Conservation (phyloP, 2,888 invertebrate genomes). For the Megaustenia siamemsis region DNA sequence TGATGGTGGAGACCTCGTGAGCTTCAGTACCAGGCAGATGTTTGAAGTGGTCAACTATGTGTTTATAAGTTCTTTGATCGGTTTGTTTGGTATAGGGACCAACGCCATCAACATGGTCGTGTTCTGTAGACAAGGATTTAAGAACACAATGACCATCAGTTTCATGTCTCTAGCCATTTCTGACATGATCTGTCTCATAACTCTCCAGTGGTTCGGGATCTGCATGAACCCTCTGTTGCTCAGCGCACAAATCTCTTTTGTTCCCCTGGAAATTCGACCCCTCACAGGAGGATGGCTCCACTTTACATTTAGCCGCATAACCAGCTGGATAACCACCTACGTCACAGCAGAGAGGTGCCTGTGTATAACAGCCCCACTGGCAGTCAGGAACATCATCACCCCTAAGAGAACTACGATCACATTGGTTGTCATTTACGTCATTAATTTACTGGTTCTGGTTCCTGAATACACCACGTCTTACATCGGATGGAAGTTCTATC, state of each 20-base stretch:
- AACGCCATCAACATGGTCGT: conserved; percentile 29
- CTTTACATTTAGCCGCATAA: neutral
- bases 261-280: neutral
- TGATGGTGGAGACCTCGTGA: neutral
- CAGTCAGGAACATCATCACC: conserved; percentile 23
- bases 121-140: conserved; percentile 30
- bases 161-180: conserved; percentile 27
- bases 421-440: neutral
- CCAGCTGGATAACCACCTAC: conserved; percentile 31
- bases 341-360: conserved; percentile 38
- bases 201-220: conserved; percentile 11
- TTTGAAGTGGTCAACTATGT: conserved; percentile 26
- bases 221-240: conserved; percentile 19
- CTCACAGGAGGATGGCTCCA: conserved; percentile 28
- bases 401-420: neutral
- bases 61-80: neutral
- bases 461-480: neutral
- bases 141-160: conserved; percentile 2
- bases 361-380: conserved; percentile 25
- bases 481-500: conserved; percentile 5
- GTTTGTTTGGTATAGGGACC: conserved; percentile 7
- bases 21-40: neutral
- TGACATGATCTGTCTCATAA: conserved; percentile 20
- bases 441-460: neutral
- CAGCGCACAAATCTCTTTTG: neutral